Evolutionary conservation across 2,113 vertebrate genomes (phyloP), one percentile per base, ranked within the genome.

Genomic region (Chunga burmeisteri): DNA sequence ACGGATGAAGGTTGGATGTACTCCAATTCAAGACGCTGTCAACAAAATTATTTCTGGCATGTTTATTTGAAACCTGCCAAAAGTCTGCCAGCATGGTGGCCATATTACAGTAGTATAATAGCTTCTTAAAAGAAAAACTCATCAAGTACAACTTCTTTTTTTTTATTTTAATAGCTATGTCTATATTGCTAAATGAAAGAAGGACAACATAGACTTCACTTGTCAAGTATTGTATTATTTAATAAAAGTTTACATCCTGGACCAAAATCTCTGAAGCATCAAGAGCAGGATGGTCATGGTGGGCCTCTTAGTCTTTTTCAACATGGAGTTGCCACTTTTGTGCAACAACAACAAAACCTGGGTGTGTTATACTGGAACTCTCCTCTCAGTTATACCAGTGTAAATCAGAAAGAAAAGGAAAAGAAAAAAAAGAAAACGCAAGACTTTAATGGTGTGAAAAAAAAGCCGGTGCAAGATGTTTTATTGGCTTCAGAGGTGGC

Each of bases 11-110:
- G 59, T 30, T 95, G 92, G 89, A 97, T 83, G 38, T 29, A 23
- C 70, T 97, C 86, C 87, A 67, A 18, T 16, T 20, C 66, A 93
- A 93, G 74, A 96, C 70, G 74, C 65, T 92, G 91, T 93, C 96
- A 98, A 94, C 72, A 94, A 84, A 95, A 97, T 94, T 62, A 92
- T 94, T 95, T 91, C 91, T 94, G 91, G 91, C 65, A 73, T 85
- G 79, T 88, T 94, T 83, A 93, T 63, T 53, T 96, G 70, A 91
- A 87, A 65, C 59, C 67, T 90, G 94, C 56, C 85, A 92, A 85
- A 86, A 84, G 32, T 58, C 95, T 91, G 96, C 59, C 86, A 91
- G 83, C 27, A 40, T 3, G 4, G 65, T 83, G 44, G 72, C 62
- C 46, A 40, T 36, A 70, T 44, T 84, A 79, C 25, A 81, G 23